Conservation (phyloP, 2,888 invertebrate species). For the Bellardia pandia region DNA sequence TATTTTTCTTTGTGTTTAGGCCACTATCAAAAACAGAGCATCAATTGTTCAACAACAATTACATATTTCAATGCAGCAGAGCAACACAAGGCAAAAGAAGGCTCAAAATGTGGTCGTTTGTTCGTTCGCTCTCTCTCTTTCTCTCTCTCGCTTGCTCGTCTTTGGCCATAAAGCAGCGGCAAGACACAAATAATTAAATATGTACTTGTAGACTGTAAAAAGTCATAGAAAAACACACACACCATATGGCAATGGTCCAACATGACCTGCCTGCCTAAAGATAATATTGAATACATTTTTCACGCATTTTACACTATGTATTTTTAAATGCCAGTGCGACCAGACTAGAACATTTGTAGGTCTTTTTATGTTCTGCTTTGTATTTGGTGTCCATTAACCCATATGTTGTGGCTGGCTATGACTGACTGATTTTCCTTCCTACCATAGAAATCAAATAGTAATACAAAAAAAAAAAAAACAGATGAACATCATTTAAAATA, state of each 20-base stretch:
- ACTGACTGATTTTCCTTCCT: conserved; percentile 45
- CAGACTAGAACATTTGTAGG: conserved; percentile 48
- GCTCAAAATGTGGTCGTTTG: conserved; percentile 10
- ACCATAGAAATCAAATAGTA: conserved; percentile 37
- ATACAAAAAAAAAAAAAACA: conserved; percentile 9
- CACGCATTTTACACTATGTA: conserved; percentile 67
- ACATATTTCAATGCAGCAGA: conserved; percentile 44
- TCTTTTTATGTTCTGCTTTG: conserved; percentile 49
- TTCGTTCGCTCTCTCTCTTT: neutral
- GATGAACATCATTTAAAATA: conserved; percentile 59
- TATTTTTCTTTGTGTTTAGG: conserved; percentile 50
- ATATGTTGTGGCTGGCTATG: conserved; percentile 77
- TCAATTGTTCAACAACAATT: conserved; percentile 68
- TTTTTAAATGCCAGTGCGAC: conserved; percentile 55
- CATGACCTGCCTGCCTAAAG: conserved; percentile 74
- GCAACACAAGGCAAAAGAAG: conserved; percentile 62
- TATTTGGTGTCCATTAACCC: conserved; percentile 71
- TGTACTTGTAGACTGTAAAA: conserved; percentile 34
- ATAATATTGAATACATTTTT: conserved; percentile 72
- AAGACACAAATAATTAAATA: conserved; percentile 29
- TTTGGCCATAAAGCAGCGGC: conserved; percentile 38
- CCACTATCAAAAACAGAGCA: conserved; percentile 71
- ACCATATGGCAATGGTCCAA: conserved; percentile 76
- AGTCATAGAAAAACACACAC: conserved; percentile 45
- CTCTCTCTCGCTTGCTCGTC: neutral